A percentile compares a stretch with the other conserved stretches of the same genome.
Evolutionary conservation across 2,888 invertebrate genomes (phyloP).

Genomic region (Abrostola tripartita): DNA sequence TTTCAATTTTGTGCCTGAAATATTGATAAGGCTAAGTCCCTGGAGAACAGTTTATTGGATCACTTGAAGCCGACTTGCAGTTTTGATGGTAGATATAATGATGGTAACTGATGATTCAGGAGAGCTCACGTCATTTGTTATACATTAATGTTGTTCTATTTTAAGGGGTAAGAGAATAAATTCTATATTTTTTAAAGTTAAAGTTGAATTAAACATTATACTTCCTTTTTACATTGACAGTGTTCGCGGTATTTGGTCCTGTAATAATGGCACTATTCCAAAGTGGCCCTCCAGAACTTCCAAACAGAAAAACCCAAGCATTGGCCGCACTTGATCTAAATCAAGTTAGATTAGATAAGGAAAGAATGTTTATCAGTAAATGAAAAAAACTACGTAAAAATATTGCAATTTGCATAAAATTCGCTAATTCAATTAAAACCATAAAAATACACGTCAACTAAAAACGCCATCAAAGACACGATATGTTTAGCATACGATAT

Average conservation of each 20-base stretch:
- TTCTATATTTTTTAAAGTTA: background rate
- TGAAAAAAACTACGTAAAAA: slow-evolving; percentile 24
- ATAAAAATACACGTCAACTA: slow-evolving; percentile 42
- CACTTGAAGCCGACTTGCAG: slow-evolving; percentile 53
- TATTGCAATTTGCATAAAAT: slow-evolving; percentile 18
- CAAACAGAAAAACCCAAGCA: slow-evolving; percentile 2
- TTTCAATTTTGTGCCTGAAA: slow-evolving; percentile 87
- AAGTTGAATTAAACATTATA: background rate
- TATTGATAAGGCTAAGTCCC: slow-evolving; percentile 78
- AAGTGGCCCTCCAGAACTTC: background rate
- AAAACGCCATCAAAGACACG: slow-evolving; percentile 41
- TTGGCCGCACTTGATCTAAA: background rate
- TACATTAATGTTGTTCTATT: background rate
- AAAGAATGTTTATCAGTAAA: background rate
- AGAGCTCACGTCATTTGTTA: slow-evolving; percentile 10
- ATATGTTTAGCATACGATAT: slow-evolving; percentile 45
- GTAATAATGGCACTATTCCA: background rate
- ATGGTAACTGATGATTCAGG: slow-evolving; percentile 11
- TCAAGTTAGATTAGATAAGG: background rate
- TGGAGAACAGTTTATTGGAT: slow-evolving; percentile 61
- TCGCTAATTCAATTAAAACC: slow-evolving; percentile 15
- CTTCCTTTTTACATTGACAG: background rate
- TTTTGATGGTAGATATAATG: slow-evolving; percentile 23
- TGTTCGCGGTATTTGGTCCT: background rate
- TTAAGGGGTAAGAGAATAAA: background rate